Evolutionary conservation across 1,140 invertebrate species (phyloP).

Genomic region (Phymorhynchus buccinoides): DNA sequence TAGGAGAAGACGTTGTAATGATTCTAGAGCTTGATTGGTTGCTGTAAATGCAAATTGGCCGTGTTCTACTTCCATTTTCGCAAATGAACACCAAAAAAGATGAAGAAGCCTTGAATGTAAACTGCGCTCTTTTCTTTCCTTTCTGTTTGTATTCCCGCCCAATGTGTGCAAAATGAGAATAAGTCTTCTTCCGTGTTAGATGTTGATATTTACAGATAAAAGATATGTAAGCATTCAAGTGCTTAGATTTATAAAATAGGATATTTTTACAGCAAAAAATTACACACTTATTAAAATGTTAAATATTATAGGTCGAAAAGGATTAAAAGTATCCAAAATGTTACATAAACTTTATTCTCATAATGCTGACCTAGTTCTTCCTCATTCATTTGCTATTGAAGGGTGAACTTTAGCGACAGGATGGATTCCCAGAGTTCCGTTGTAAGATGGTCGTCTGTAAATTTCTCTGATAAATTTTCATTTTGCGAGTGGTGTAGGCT

Average conservation of each 20-base stretch:
- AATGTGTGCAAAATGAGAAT: neutral
- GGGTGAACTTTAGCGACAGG: slow-evolving; percentile 20
- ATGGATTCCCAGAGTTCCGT: slow-evolving; percentile 42
- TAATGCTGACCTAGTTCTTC: slow-evolving; percentile 11
- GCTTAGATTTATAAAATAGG: too few relatives aligned
- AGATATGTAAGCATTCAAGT: too few relatives aligned
- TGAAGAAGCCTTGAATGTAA: neutral
- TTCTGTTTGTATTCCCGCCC: slow-evolving; percentile 22
- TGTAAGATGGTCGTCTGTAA: slow-evolving; percentile 42
- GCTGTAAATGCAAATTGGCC: neutral
- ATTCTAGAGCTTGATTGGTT: slow-evolving; percentile 7
- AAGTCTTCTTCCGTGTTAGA: neutral
- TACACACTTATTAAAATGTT: too few relatives aligned
- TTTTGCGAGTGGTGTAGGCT: slow-evolving; percentile 28
- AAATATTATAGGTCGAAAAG: too few relatives aligned
- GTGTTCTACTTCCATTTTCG: neutral
- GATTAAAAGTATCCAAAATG: neutral
- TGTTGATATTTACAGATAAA: neutral
- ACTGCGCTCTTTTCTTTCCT: neutral
- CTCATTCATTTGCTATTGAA: neutral
- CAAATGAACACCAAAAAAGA: neutral
- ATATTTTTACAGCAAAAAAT: neutral
- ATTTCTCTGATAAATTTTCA: slow-evolving; percentile 39
- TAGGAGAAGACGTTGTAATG: slow-evolving; percentile 20
- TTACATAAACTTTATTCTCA: neutral